Evolutionary conservation across 2,797 vertebrate genomes (phyloP).

Genomic region (Anguilla obscura): DNA sequence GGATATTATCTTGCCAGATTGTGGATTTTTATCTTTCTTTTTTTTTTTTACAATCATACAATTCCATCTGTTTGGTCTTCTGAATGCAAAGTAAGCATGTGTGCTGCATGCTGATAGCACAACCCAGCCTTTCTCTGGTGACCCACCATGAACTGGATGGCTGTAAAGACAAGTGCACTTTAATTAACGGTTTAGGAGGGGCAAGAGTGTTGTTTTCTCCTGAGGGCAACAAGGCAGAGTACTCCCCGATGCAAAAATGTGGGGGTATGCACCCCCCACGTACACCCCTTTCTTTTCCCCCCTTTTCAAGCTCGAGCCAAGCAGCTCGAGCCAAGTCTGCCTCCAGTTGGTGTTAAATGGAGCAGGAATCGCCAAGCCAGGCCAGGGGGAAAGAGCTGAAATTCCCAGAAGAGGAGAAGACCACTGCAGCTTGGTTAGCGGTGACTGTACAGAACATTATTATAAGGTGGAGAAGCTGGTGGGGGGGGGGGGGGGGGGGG

Average conservation of each 20-base stretch:
- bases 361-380: constrained; percentile 24
- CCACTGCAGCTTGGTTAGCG: constrained; percentile 39
- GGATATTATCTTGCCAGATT: constrained; percentile 32
- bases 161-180: constrained; percentile 64
- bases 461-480: neutral
- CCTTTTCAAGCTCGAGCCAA: constrained; percentile 61
- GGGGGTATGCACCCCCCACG: constrained; percentile 36
- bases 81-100: constrained; percentile 38
- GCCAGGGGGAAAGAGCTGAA: constrained; percentile 53
- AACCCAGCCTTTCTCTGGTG: constrained; percentile 35
- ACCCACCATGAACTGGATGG: constrained; percentile 45
- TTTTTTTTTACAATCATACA: constrained; percentile 49
- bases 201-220: constrained; percentile 44
- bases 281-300: constrained; percentile 49
- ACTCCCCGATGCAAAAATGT: constrained; percentile 52
- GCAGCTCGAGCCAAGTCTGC: constrained; percentile 50
- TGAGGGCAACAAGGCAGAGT: constrained; percentile 60
- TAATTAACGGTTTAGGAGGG: constrained; percentile 64
- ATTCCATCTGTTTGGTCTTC: constrained; percentile 55
- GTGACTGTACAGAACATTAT: constrained; percentile 35
- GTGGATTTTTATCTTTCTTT: constrained; percentile 48
- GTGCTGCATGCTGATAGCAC: constrained; percentile 35
- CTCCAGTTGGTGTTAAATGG: constrained; percentile 63
- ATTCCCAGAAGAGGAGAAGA: constrained; percentile 38
- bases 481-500: no score